These are phyloP conservation scores for Melitaea cinxia DNA, from an alignment of 1,140 invertebrate species.

Conservation along the genomic window DNA sequence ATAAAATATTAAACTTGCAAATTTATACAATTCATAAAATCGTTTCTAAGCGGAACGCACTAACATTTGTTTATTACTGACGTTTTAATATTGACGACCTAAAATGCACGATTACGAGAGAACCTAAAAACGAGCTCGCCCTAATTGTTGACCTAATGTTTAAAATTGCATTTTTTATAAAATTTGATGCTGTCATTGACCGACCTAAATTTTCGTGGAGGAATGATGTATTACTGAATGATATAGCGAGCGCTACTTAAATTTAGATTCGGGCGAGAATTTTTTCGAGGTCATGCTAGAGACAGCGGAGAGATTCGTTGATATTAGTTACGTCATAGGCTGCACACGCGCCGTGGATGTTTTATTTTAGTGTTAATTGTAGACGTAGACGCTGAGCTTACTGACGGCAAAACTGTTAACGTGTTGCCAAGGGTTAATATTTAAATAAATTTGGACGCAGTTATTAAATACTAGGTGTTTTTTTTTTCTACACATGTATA, in stretches of 20 bases:
- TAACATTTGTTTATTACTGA: conserved; percentile 21
- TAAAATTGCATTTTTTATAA: conserved; percentile 46
- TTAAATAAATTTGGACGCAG: background rate
- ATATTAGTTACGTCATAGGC: conserved; percentile 65
- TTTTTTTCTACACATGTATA: background rate
- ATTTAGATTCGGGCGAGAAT: conserved; percentile 64
- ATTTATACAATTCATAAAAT: too few species aligned
- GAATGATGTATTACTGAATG: conserved; percentile 68
- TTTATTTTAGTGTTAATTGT: conserved; percentile 63
- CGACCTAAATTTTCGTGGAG: conserved; percentile 66
- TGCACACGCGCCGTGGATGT: conserved; percentile 55
- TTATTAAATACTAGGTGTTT: background rate
- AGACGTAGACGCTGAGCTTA: conserved; percentile 45
- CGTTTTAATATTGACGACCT: conserved; percentile 32
- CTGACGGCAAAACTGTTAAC: conserved; percentile 39
- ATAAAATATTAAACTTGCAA: too few species aligned
- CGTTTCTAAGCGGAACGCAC: too few species aligned
- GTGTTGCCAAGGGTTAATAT: conserved; percentile 39
- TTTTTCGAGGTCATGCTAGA: conserved; percentile 68
- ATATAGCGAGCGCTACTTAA: conserved; percentile 59
- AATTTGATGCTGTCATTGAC: conserved; percentile 66
- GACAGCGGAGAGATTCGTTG: conserved; percentile 53
- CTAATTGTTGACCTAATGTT: conserved; percentile 50
- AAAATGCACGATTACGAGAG: conserved; percentile 31
- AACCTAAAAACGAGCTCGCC: conserved; percentile 41